phyloP scores from a whole-genome alignment of 2,113 vertebrate species.

The Vidua chalybeata region DNA sequence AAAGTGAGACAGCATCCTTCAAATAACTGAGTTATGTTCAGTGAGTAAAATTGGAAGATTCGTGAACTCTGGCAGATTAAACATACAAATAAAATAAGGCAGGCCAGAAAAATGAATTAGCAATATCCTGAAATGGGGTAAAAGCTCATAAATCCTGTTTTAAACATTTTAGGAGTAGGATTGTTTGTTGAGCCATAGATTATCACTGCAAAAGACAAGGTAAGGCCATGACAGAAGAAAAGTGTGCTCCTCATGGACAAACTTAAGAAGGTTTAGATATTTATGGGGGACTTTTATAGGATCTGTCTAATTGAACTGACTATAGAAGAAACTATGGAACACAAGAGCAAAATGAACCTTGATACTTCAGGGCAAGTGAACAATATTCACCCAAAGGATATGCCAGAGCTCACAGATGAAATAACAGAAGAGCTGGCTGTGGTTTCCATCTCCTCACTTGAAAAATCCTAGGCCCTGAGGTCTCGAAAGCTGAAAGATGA shows the following conservation, averaged over 20 bases:
- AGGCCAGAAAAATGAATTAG: neutral
- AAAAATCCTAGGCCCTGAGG: neutral
- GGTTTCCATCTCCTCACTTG: neutral
- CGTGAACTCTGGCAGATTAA: neutral
- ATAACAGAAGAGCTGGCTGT: neutral
- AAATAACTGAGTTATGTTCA: neutral
- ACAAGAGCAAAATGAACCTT: neutral
- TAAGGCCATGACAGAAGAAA: neutral
- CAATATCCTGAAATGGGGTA: neutral
- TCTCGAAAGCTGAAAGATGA: neutral
- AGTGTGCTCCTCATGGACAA: neutral
- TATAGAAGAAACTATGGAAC: neutral
- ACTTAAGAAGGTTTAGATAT: neutral
- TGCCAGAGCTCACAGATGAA: neutral
- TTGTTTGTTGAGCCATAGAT: neutral
- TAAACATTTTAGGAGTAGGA: neutral
- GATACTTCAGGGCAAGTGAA: neutral
- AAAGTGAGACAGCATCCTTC: neutral
- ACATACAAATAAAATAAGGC: constrained; percentile 5
- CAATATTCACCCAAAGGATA: neutral
- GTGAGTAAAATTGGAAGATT: neutral
- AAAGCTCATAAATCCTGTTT: neutral
- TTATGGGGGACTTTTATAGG: neutral
- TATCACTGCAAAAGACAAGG: neutral
- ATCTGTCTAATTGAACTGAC: neutral